A percentile compares a stretch with the other conserved stretches of the same genome.
Conservation (phyloP, 2,113 vertebrate species). For the Epinephelus cyanopodus region DNA sequence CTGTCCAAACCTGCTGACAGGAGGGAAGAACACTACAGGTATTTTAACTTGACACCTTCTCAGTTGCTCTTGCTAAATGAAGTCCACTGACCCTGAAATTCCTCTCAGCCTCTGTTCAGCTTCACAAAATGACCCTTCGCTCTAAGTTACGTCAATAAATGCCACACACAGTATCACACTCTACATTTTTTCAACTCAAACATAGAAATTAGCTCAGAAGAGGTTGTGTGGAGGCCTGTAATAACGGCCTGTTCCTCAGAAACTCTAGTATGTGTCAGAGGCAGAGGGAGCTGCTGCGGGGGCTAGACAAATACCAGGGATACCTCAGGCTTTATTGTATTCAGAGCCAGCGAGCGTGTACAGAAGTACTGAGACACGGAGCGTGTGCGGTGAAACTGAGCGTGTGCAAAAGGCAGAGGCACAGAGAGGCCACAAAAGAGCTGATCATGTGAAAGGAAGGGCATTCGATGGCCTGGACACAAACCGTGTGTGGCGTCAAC, state of each 20-base stretch:
- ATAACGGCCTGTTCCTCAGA: conserved; percentile 75
- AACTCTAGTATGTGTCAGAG: conserved; percentile 86
- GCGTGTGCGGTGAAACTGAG: conserved; percentile 66
- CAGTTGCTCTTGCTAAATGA: conserved; percentile 26
- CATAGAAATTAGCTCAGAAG: conserved; percentile 52
- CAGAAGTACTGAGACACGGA: conserved; percentile 49
- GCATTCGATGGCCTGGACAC: conserved; percentile 36
- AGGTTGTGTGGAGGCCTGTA: conserved; percentile 45
- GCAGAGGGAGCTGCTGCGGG: conserved; percentile 83
- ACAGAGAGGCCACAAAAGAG: conserved; percentile 57
- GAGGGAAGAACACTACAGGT: conserved; percentile 36
- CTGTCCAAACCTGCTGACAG: conserved; percentile 55
- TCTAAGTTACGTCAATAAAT: conserved; percentile 34
- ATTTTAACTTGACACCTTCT: conserved; percentile 36
- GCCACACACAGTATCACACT: conserved; percentile 32
- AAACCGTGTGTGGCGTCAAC: conserved; percentile 32
- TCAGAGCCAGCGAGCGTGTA: conserved; percentile 61
- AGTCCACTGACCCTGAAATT: conserved; percentile 34
- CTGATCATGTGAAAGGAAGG: conserved; percentile 52
- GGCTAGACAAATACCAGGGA: conserved; percentile 87
- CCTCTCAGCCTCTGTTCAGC: conserved; percentile 31
- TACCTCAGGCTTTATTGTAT: conserved; percentile 81
- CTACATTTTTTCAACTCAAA: conserved; percentile 44
- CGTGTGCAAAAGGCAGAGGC: conserved; percentile 39
- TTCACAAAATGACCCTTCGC: conserved; percentile 23